Evolutionary conservation across 1,140 invertebrate genomes (phyloP), one percentile per base, ranked within the genome.

Genomic region (Drosophila ironensis): DNA sequence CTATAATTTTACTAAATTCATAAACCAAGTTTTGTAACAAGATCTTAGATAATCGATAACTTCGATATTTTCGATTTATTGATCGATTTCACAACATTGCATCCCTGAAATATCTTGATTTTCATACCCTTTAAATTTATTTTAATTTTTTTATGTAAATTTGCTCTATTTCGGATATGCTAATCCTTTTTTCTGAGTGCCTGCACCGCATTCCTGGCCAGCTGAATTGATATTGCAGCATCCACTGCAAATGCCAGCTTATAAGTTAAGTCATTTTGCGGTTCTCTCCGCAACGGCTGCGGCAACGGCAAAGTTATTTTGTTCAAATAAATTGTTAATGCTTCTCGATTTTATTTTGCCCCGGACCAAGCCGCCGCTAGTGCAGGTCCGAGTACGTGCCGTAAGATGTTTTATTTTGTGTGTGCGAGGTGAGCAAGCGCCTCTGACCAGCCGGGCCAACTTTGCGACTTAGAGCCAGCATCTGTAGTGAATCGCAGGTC

Each of bases 181-280:
- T n/a, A n/a, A n/a, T 35, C 3, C 7, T 40, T 81, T 73, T 75
- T 56, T 75, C 24, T 37, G 1, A 60, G 56, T 60, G 56, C 20
- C 9, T 57, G 25, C 8, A 35, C 27, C 37, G 56, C 56, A 60
- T 60, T 60, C 56, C 52, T 60, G 72, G 35, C 35, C 78, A 59
- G 69, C 24, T 84, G 73, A 77, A 84, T 73, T 84, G 78, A 20
- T 41, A 33, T 54, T 57, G 41, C 52, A 70, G 59, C 72, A 56
- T 53, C 72, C 54, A 77, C 51, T 56, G 66, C 60, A 82, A 70
- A 76, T 81, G 77, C 72, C 77, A 81, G 68, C 48, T 72, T 77
- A 84, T 60, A 84, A 82, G 77, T 82, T 84, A 82, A 82, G 73
- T 82, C 78, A 82, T 82, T 82, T 77, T 75, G 71, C 47, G 66